Base-by-base conservation (phyloP, 1,140 invertebrate species). In the Bactericera cockerelli region DNA sequence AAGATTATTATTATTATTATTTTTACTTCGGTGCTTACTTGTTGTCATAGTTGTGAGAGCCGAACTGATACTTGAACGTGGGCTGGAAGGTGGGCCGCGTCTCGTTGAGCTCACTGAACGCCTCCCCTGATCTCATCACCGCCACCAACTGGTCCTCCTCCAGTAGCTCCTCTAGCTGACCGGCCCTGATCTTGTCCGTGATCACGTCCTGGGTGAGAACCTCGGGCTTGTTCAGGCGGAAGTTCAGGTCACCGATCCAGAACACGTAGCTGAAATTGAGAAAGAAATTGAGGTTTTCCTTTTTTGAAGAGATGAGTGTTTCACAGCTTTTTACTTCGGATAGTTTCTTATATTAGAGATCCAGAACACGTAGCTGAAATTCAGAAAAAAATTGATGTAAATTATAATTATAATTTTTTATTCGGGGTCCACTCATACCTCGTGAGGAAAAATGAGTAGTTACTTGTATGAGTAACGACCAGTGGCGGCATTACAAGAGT, bases 171-270 rank as follows among this genome's bases (percentile, higher is more conserved):
- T 76, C 70, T 8, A 83, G 77, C 60, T 86, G 75, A 31, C 81
- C 78, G 28, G 84, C 80, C 58, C 74, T 70, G 49, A 90, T 71
- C 1, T 77, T 60, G 2, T 76, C 70, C 2, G 80, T 76, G 26
- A 94, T 89, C 62, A 16, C 19, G 19, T 86, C 82, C 59, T 78
- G 72, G 0, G 82, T 74, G 0, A 78, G 76, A 59, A 81, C 75
- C 61, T 79, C 79, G 8, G 36, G 25, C 31, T 74, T 71, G 21
- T 81, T 69, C 8, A 95, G 74, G 1, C 93, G 82, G 70, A 96
- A 97, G 70, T 97, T 97, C 38, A 96, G 73, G 68, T 96, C 93
- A 1, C 93, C 93, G 64, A 95, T 81, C 90, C 91, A 96, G 70
- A 97, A 93, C 11, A 93, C 82, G 70, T 94, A 95, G 67, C 89